A percentile compares a stretch with the other conserved stretches of the same genome.
These are phyloP conservation scores for Euclidia mi DNA, from an alignment of 2,888 invertebrate species.

Conservation along the genomic window DNA sequence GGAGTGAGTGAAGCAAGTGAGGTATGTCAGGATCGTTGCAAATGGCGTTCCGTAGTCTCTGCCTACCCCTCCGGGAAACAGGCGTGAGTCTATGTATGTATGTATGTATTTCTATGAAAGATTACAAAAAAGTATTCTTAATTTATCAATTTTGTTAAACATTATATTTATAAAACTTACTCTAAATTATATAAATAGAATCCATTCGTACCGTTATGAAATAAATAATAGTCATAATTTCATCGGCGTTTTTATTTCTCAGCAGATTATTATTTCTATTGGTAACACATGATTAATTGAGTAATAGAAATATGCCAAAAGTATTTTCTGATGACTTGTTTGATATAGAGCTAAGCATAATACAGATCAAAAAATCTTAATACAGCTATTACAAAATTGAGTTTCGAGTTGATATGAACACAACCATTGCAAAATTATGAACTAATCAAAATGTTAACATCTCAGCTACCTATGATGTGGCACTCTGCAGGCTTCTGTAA, in stretches of 20 bases:
- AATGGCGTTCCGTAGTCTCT: no score
- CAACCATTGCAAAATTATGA: constrained; percentile 66
- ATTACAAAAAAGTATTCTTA: constrained; percentile 26
- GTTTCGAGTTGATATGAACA: constrained; percentile 64
- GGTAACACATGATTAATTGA: background rate
- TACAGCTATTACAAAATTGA: constrained; percentile 8
- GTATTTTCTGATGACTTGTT: background rate
- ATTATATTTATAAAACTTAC: constrained; percentile 42
- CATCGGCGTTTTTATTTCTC: no score
- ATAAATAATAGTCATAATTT: background rate
- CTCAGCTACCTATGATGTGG: constrained; percentile 85
- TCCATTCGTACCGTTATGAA: background rate
- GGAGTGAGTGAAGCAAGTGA: no score
- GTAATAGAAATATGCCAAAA: no score
- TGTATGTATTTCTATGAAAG: no score
- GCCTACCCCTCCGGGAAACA: no score
- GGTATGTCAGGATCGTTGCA: no score
- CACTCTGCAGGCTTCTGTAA: constrained; percentile 81
- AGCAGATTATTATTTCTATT: background rate
- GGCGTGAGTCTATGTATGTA: no score
- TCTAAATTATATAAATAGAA: constrained; percentile 10
- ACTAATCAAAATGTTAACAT: constrained; percentile 23
- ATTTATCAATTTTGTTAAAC: constrained; percentile 25
- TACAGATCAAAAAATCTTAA: background rate
- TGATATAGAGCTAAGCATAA: background rate